phyloP scores from a whole-genome alignment of 2,797 vertebrate genomes.

The Crenuchus spilurus region DNA sequence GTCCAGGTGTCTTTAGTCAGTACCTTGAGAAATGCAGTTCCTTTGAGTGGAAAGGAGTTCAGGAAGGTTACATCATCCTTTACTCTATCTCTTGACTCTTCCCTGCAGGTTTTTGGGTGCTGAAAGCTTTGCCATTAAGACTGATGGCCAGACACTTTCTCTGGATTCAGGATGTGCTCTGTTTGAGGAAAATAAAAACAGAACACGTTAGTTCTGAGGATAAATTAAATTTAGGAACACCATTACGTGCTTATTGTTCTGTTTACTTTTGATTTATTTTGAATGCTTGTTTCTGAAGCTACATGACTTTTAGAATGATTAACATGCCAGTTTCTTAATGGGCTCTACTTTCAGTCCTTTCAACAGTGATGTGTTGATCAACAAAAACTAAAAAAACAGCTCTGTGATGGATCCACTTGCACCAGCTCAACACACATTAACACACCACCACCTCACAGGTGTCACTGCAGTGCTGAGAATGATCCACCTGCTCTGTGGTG shows the following conservation, averaged over 20 bases:
- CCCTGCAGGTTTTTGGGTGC: neutral
- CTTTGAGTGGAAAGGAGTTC: neutral
- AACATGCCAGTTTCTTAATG: neutral
- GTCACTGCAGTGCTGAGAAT: no score
- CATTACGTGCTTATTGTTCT: neutral
- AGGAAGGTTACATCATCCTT: neutral
- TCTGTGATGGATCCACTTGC: no score
- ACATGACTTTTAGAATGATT: neutral
- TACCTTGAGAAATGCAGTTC: slow-evolving; percentile 18
- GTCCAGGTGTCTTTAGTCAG: neutral
- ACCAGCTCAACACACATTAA: no score
- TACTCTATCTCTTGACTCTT: neutral
- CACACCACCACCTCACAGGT: no score
- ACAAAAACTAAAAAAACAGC: no score
- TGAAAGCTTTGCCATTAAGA: neutral
- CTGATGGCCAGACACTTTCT: neutral
- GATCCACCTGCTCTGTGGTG: no score
- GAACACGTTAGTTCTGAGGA: neutral
- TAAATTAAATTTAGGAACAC: neutral
- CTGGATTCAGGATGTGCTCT: neutral
- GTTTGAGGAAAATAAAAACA: neutral
- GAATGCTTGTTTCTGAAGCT: neutral
- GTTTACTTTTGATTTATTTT: neutral
- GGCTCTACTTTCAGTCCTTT: neutral
- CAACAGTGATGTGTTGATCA: no score